phyloP scores from a whole-genome alignment of 2,113 vertebrate species.

The Aegotheles bennettii region DNA sequence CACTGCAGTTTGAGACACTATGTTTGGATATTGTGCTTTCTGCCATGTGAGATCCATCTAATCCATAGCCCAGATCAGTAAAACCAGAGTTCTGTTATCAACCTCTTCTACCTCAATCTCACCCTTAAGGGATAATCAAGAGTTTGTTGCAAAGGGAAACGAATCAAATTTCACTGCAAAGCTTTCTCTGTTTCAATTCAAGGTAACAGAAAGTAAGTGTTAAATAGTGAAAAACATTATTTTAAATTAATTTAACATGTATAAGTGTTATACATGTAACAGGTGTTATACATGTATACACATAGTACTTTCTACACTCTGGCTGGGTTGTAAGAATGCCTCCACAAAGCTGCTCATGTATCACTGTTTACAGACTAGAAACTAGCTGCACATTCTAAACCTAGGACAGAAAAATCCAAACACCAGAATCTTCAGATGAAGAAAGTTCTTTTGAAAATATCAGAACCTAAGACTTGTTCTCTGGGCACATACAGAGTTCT shows the following conservation, averaged over 20 bases:
- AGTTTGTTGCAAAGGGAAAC: not conserved
- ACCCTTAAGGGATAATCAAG: not conserved
- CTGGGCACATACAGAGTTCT: not conserved
- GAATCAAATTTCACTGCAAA: not conserved
- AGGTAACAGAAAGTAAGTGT: not conserved
- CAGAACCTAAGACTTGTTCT: not conserved
- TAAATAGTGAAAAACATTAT: not conserved
- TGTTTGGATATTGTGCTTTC: not conserved
- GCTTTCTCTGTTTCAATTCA: not conserved
- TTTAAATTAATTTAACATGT: not conserved
- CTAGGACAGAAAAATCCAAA: not conserved
- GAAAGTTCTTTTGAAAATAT: not conserved
- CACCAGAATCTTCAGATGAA: not conserved
- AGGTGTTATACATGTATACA: too few relatives aligned
- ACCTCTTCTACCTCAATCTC: not conserved
- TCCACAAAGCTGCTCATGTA: not conserved
- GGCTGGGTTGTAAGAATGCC: not conserved
- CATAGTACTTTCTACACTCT: not conserved
- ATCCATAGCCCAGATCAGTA: not conserved
- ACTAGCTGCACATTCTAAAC: not conserved
- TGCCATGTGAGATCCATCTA: not conserved
- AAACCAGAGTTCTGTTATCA: not conserved
- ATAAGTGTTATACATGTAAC: rapidly evolving
- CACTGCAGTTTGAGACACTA: not conserved
- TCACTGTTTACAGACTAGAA: not conserved